Base-by-base conservation (phyloP, 2,797 vertebrate species). In the Lophotriccus pileatus region DNA sequence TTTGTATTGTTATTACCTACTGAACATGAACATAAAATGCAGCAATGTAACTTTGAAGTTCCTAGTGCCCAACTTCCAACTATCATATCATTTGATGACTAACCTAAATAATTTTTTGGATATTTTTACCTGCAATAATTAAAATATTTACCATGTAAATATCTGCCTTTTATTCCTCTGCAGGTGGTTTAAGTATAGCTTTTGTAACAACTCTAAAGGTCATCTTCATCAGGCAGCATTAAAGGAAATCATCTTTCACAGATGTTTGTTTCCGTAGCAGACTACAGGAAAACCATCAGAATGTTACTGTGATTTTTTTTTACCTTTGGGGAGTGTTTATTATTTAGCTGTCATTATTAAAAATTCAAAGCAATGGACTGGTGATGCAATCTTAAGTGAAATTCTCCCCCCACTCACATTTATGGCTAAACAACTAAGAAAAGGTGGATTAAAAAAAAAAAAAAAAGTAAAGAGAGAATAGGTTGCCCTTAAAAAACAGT, bases 331-430 rank as follows among this genome's bases (percentile, higher is more conserved):
- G 37, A 82, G 6, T 0, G 34, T 89, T 93, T 94, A 73, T 93
- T 96, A 95, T 94, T 96, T 93, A 91, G 69, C 43, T 94, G 62
- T 68, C 91, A 84, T 80, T 37, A 78, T 94, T 90, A 96, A 95
- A 96, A 96, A 95, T 93, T 95, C 72, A 95, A 91, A 94, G 58
- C 47, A 69, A 28, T n/a, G n/a, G 28, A 66, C 79, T 87, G 82
- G 74, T 8, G 13, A 89, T 52, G 43, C 24, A 67, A 73, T 16
- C 58, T 60, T 78, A 47, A 86, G 87, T 63, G 53, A 39, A 44
- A 36, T 30, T 89, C 36, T 50, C 15, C 20, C 6, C 2, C 28
- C 23, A 18, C 16, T 7, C 39, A 37, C 56, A 39, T 80, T 87
- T 91, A 84, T 60, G 23, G 67, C 47, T 69, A 81, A 64, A 73